Evolutionary conservation across 2,888 invertebrate genomes (phyloP), one percentile per base, ranked within the genome.

Genomic region (Melieria omissa): DNA sequence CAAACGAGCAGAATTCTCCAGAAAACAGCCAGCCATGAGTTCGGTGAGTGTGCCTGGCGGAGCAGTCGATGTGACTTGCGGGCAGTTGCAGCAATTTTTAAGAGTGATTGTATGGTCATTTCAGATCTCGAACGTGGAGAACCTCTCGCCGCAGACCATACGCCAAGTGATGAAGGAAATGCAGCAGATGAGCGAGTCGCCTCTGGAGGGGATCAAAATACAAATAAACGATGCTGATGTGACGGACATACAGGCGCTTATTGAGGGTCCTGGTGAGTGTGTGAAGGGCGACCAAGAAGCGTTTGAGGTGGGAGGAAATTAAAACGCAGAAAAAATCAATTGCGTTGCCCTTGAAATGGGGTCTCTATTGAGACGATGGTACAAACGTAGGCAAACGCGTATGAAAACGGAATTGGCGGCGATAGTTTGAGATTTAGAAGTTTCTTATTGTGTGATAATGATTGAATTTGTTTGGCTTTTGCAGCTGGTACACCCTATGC

Each of bases 81-180:
- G 29, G 29, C 29, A 29, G 3, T 29, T 29, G 29, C 29, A 1
- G 29, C 29, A 29, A 1, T 29, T 29, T 29, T 29, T 29, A 3
- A 29, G 29, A 29, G 2, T 29, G 29, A 2, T 29, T 29, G 29
- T 29, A 3, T 29, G 29, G 29, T 29, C 29, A 29, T 29, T 88
- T 77, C 84, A 92, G 91, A 93, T 94, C 90, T 95, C 95, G 80
- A 96, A 96, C 88, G 94, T 96, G 80, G 98, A 98, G 89, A 98
- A 98, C 89, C 90, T 97, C 81, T 95, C 97, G 75, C 97, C 98
- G 76, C 97, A 97, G 89, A 94, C 93, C 76, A 93, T 97, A 73
- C 89, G 95, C 76, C 92, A 94, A 82, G 94, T 98, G 78, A 92
- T 93, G 78, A 94, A 93, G 84, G 97, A 98, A 88, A 91, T 98